These are phyloP conservation scores for Argynnis bischoffii DNA, from an alignment of 2,888 invertebrate species.

Conservation along the genomic window DNA sequence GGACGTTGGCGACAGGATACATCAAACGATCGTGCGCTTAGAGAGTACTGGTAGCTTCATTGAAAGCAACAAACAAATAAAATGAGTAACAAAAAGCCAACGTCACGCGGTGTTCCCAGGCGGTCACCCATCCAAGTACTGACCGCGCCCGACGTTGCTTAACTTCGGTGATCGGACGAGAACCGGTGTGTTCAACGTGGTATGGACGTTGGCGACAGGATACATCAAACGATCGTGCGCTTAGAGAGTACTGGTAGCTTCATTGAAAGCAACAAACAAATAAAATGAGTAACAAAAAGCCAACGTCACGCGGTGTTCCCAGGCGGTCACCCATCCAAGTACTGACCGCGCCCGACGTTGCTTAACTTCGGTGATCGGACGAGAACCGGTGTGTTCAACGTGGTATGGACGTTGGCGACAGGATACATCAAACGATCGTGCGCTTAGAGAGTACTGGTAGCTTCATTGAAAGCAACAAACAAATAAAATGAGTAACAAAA, in stretches of 20 bases:
- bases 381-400: conserved; percentile 42
- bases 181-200: conserved; percentile 40
- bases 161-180: conserved; percentile 49
- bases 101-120: conserved; percentile 63
- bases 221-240: too few species aligned
- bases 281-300: too few species aligned
- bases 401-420: conserved; percentile 35
- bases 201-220: conserved; percentile 35
- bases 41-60: too few species aligned
- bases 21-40: too few species aligned
- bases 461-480: too few species aligned
- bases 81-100: conserved; percentile 59
- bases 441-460: too few species aligned
- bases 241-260: too few species aligned
- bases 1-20: conserved; percentile 31
- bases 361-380: conserved; percentile 50
- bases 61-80: too few species aligned
- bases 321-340: conserved; percentile 67
- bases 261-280: too few species aligned
- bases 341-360: conserved; percentile 60
- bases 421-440: too few species aligned
- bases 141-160: conserved; percentile 57
- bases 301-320: conserved; percentile 63
- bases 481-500: too few species aligned
- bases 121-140: conserved; percentile 68